These are phyloP conservation scores for Macroteleia sp. DNA, from an alignment of 2,888 invertebrate genomes.

Conservation along the genomic window DNA sequence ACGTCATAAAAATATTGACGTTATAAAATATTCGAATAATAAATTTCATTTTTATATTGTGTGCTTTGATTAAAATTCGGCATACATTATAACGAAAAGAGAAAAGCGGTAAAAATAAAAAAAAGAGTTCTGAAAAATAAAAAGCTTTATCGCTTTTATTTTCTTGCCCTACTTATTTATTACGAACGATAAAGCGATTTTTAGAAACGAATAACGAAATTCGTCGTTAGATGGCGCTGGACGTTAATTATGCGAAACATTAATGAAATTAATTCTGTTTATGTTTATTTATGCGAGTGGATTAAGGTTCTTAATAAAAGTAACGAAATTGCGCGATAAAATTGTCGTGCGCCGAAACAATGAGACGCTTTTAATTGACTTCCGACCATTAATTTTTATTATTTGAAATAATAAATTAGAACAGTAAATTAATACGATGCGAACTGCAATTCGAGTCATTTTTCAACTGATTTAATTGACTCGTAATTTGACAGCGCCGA, in stretches of 20 bases:
- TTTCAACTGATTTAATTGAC: constrained; percentile 41
- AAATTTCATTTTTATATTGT: constrained; percentile 12
- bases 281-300: too few species aligned
- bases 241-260: too few species aligned
- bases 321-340: too few species aligned
- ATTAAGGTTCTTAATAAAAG: too few species aligned
- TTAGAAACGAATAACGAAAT: constrained; percentile 23
- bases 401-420: constrained; percentile 22
- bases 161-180: constrained; percentile 38
- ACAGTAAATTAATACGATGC: constrained; percentile 9
- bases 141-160: constrained; percentile 39
- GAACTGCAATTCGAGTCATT: constrained; percentile 39
- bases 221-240: constrained; percentile 24
- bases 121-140: constrained; percentile 13
- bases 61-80: constrained; percentile 36
- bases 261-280: too few species aligned
- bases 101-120: not conserved
- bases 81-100: constrained; percentile 18
- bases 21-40: too few species aligned
- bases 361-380: not conserved
- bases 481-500: constrained; percentile 43
- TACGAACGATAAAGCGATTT: constrained; percentile 32
- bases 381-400: constrained; percentile 17
- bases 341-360: too few species aligned
- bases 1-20: constrained; percentile 34